Evolutionary conservation across 2,113 vertebrate species (phyloP).

Genomic region (Pogonocichla stellata): DNA sequence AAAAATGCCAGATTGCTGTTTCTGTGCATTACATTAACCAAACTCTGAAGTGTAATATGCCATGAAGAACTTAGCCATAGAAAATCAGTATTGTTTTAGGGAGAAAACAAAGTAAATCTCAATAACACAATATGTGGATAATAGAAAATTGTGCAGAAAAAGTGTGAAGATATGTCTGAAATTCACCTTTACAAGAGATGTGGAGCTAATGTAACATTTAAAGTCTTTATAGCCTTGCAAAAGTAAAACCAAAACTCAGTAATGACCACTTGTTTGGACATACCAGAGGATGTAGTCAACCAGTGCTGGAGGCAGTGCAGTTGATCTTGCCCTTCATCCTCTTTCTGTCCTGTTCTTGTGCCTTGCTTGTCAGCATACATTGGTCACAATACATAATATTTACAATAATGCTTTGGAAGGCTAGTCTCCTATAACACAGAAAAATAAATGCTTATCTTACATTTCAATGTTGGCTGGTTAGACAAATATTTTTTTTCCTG

Average conservation of each 20-base stretch:
- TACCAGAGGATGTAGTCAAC: not conserved
- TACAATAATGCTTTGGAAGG: not conserved
- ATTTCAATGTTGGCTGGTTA: rapidly evolving
- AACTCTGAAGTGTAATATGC: slow-evolving; percentile 4
- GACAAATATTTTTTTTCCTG: not conserved
- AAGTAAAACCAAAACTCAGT: not conserved
- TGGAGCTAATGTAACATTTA: not conserved
- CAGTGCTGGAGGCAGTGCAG: not conserved
- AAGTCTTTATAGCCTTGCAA: not conserved
- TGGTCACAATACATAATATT: not conserved
- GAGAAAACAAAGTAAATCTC: not conserved
- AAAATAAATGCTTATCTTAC: not conserved
- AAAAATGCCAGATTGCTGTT: slow-evolving; percentile 29
- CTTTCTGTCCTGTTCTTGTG: not conserved
- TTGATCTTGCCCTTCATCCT: not conserved
- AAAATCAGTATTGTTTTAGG: not conserved
- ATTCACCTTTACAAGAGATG: not conserved
- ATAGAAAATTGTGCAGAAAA: not conserved
- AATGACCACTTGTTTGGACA: not conserved
- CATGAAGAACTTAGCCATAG: not conserved
- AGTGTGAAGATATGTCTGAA: not conserved
- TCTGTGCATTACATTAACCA: not conserved
- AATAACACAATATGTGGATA: not conserved
- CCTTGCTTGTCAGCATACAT: not conserved
- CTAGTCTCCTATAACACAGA: not conserved